These are phyloP conservation scores for Hippocampus abdominalis DNA, from an alignment of 2,113 vertebrate genomes.

Conservation along the genomic window DNA sequence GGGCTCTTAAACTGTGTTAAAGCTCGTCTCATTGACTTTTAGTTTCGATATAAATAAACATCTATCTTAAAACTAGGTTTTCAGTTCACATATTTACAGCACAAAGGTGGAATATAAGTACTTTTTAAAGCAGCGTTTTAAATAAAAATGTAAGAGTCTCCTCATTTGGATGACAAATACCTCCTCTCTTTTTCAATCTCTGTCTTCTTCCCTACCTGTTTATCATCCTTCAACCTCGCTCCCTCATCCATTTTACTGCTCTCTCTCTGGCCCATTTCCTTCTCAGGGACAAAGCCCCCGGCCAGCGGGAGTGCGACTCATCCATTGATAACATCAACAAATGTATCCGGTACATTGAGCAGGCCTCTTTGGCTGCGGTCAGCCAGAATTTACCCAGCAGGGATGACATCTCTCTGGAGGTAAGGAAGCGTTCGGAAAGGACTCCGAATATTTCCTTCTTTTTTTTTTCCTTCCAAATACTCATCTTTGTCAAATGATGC, in stretches of 20 bases:
- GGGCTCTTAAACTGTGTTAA: not conserved
- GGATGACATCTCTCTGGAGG: conserved; percentile 97
- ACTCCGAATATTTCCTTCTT: not conserved
- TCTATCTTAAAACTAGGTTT: not conserved
- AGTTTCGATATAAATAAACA: too few species aligned
- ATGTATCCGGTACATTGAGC: conserved; percentile 95
- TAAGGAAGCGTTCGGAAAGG: conserved; percentile 51
- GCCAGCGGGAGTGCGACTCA: conserved; percentile 93
- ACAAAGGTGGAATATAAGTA: too few species aligned
- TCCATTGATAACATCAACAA: conserved; percentile 96
- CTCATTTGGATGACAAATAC: not conserved
- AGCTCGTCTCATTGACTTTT: not conserved
- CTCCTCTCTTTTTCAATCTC: not conserved
- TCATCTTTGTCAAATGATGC: not conserved
- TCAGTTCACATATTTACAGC: too few species aligned
- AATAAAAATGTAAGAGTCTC: not conserved
- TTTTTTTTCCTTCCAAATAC: not conserved
- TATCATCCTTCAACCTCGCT: conserved; percentile 11
- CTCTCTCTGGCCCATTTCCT: conserved; percentile 21
- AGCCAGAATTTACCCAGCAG: conserved; percentile 90
- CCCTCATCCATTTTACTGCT: conserved; percentile 18
- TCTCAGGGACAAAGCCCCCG: conserved; percentile 92
- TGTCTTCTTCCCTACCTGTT: not conserved
- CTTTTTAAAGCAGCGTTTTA: too few species aligned
- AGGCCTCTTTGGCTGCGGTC: conserved; percentile 89